Conservation (phyloP, 1,140 invertebrate genomes). For the Lepidurus couesii region DNA sequence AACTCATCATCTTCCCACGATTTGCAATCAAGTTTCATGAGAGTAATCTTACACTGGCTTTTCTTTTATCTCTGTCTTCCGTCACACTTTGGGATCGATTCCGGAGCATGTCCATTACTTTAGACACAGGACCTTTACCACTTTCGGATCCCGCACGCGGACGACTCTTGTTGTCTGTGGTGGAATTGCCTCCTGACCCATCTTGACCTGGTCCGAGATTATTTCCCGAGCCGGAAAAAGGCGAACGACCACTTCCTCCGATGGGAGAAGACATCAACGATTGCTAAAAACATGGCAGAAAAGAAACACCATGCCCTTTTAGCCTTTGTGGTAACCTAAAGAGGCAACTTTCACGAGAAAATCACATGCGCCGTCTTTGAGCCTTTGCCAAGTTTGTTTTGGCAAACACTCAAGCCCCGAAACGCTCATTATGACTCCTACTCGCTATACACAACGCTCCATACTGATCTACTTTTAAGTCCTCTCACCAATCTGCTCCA, state of each 20-base stretch:
- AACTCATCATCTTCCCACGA: background rate
- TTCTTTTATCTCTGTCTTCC: conserved; percentile 63
- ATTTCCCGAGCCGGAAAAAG: conserved; percentile 25
- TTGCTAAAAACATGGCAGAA: conserved; percentile 40
- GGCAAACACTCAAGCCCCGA: background rate
- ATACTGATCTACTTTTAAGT: background rate
- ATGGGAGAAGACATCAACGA: conserved; percentile 43
- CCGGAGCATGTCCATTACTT: conserved; percentile 84
- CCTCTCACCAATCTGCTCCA: background rate
- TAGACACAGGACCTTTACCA: conserved; percentile 48
- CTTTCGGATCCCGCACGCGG: conserved; percentile 50
- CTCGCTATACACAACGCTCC: background rate
- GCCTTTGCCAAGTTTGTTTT: background rate
- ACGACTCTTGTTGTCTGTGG: conserved; percentile 32
- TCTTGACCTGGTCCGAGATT: conserved; percentile 37
- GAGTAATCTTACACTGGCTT: conserved; percentile 53
- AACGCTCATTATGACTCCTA: background rate
- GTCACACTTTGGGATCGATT: conserved; percentile 66
- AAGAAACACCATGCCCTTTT: background rate
- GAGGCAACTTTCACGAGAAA: conserved; percentile 38
- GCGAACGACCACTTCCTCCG: conserved; percentile 33
- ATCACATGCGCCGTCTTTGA: conserved; percentile 5
- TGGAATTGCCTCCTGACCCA: conserved; percentile 37
- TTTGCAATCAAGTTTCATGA: background rate
- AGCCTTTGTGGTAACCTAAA: conserved; percentile 27